Evolutionary conservation across 2,113 vertebrate species (phyloP).

Genomic region (Hyperopisus bebe): DNA sequence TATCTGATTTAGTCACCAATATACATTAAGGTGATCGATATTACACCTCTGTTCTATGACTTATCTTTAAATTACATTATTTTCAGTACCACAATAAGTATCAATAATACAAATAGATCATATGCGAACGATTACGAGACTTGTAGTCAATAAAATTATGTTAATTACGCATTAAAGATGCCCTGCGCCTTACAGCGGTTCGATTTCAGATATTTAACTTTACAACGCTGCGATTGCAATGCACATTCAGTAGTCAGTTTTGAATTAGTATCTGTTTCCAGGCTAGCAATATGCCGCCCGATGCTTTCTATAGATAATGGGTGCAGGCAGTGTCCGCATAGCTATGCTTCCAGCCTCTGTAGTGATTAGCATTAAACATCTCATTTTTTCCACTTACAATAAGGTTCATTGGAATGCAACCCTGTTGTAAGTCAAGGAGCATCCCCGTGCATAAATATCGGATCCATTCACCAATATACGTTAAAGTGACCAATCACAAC

Average conservation of each 20-base stretch:
- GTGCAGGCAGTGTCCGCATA: too few relatives aligned
- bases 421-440: background rate
- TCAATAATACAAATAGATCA: background rate
- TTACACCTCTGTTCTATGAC: background rate
- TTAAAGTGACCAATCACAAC: background rate
- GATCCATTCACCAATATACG: background rate
- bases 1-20: background rate
- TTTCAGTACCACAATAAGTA: background rate
- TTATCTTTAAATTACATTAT: background rate
- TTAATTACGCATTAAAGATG: background rate
- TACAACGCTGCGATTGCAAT: background rate
- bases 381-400: background rate
- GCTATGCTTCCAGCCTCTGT: too few relatives aligned
- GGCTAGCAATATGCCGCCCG: too few relatives aligned
- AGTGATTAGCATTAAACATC: too few relatives aligned
- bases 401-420: background rate
- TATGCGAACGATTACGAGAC: background rate
- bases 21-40: background rate
- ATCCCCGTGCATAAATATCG: background rate
- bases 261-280: background rate
- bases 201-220: background rate
- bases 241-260: background rate
- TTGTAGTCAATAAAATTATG: background rate
- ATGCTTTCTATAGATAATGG: too few relatives aligned
- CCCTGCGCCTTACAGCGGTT: background rate